phyloP scores from a whole-genome alignment of 2,797 vertebrate species.

The Esox masquinongy region DNA sequence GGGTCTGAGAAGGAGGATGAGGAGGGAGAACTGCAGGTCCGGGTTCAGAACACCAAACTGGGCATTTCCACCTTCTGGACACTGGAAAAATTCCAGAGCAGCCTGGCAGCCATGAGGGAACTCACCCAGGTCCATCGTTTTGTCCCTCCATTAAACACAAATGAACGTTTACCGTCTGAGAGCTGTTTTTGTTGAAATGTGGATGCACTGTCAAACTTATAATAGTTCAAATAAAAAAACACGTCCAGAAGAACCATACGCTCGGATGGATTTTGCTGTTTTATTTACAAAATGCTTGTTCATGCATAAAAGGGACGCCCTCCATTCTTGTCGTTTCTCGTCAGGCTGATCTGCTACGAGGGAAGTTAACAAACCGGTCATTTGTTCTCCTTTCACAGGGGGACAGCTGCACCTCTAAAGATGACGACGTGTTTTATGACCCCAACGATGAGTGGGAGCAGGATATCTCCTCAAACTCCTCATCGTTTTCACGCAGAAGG shows the following conservation, averaged over 20 bases:
- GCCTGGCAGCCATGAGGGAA: slow-evolving; percentile 90
- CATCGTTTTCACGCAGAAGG: slow-evolving; percentile 88
- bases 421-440: slow-evolving; percentile 90
- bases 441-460: slow-evolving; percentile 95
- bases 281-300: slow-evolving; percentile 58
- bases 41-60: slow-evolving; percentile 87
- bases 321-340: slow-evolving; percentile 47
- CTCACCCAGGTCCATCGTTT: slow-evolving; percentile 82
- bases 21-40: slow-evolving; percentile 73
- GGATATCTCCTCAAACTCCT: slow-evolving; percentile 81
- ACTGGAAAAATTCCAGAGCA: slow-evolving; percentile 92
- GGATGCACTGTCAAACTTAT: neutral
- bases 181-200: slow-evolving; percentile 16
- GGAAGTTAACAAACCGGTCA: slow-evolving; percentile 38
- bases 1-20: slow-evolving; percentile 58
- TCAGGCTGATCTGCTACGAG: slow-evolving; percentile 58
- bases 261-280: slow-evolving; percentile 30
- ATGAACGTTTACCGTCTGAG: slow-evolving; percentile 19
- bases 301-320: slow-evolving; percentile 39
- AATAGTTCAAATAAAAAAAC: too few species aligned
- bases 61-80: slow-evolving; percentile 91
- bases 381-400: slow-evolving; percentile 74
- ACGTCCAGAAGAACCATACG: too few species aligned
- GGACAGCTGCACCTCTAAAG: slow-evolving; percentile 70
- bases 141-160: too few species aligned